Evolutionary conservation across 2,888 invertebrate species (phyloP).

Genomic region (Frankliniella intonsa): DNA sequence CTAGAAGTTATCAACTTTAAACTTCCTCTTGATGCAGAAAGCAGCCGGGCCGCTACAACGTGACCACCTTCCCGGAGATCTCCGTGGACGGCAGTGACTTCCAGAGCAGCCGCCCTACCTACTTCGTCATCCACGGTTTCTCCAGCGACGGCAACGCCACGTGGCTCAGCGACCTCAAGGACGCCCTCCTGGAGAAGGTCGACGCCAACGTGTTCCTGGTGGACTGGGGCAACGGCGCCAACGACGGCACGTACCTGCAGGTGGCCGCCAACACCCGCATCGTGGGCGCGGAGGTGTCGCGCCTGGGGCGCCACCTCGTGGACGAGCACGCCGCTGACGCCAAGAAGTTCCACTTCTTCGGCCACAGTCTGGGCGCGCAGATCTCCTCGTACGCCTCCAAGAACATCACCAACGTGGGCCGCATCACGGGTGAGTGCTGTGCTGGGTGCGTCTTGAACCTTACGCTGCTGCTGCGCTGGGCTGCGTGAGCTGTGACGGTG

Average conservation of each 20-base stretch:
- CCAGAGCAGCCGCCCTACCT: slow-evolving; percentile 45
- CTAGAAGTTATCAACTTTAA: too few relatives aligned
- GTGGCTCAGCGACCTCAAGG: slow-evolving; percentile 58
- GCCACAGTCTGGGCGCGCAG: slow-evolving; percentile 61
- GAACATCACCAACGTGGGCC: slow-evolving; percentile 49
- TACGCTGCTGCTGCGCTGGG: too few relatives aligned
- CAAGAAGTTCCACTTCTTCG: slow-evolving; percentile 54
- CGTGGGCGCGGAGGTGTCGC: slow-evolving; percentile 44
- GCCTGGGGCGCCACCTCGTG: slow-evolving; percentile 52
- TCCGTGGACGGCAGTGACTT: slow-evolving; percentile 55
- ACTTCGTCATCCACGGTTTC: slow-evolving; percentile 61
- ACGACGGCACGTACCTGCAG: slow-evolving; percentile 54
- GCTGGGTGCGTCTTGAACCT: too few relatives aligned
- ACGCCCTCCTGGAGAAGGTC: slow-evolving; percentile 54
- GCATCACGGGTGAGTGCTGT: slow-evolving; percentile 50
- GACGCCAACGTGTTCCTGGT: slow-evolving; percentile 60
- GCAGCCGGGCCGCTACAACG: slow-evolving; percentile 34
- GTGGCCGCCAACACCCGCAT: slow-evolving; percentile 43
- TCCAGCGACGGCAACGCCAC: slow-evolving; percentile 55
- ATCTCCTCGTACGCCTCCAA: slow-evolving; percentile 55
- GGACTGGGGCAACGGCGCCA: slow-evolving; percentile 61
- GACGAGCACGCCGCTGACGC: slow-evolving; percentile 45
- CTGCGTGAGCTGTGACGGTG: too few relatives aligned
- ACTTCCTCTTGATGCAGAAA: slow-evolving; percentile 31
- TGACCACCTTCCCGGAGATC: slow-evolving; percentile 39